Conservation (phyloP, 2,113 vertebrate species). For the Lepus americanus region DNA sequence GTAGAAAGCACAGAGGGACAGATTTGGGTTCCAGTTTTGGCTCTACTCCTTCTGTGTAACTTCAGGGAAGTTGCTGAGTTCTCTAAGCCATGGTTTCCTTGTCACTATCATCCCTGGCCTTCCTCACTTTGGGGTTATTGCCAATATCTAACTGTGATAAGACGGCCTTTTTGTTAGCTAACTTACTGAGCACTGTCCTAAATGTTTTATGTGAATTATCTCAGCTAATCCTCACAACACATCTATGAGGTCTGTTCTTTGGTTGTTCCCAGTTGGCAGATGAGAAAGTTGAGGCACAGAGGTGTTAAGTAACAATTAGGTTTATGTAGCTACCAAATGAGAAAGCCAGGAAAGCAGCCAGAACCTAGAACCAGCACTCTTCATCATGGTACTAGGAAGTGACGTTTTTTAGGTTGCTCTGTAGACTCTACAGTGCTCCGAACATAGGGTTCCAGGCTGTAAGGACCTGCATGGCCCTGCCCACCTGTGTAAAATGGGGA, state of each 20-base stretch:
- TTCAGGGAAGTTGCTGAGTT: neutral
- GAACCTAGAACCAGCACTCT: neutral
- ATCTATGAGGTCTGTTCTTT: conserved; percentile 4
- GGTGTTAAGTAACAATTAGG: conserved; percentile 14
- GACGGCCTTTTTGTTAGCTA: neutral
- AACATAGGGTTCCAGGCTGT: neutral
- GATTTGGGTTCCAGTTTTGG: neutral
- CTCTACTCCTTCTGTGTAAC: neutral
- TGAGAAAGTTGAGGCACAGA: conserved; percentile 9
- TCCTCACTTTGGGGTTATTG: neutral
- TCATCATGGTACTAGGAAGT: neutral
- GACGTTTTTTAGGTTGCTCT: conserved; percentile 18
- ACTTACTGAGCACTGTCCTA: neutral
- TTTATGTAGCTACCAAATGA: conserved; percentile 24
- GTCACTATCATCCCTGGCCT: neutral
- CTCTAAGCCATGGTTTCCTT: neutral
- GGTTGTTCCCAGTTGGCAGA: neutral
- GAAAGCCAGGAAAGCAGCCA: neutral
- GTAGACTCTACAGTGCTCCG: neutral
- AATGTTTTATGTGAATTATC: conserved; percentile 11
- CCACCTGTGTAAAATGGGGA: neutral
- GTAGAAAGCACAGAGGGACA: neutral
- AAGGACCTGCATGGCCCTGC: neutral
- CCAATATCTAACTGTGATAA: neutral
- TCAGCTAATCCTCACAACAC: neutral